phyloP scores from a whole-genome alignment of 35 echinoderm and acorn worm species.

The Antedon bifida region DNA sequence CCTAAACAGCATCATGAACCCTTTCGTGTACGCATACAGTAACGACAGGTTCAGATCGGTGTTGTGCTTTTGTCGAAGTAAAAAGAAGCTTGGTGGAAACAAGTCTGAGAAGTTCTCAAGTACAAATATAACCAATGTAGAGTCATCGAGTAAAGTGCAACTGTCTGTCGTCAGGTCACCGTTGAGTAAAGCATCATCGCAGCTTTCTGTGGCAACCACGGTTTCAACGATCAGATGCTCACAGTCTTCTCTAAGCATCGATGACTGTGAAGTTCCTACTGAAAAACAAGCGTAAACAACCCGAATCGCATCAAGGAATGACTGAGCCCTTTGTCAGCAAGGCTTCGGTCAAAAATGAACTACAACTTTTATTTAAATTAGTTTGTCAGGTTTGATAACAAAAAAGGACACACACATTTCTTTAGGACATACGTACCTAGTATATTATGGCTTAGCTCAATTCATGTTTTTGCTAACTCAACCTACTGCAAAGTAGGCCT shows the following conservation, averaged over 20 bases:
- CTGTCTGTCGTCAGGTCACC: not conserved
- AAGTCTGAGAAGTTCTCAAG: not conserved
- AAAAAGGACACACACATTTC: too few species aligned
- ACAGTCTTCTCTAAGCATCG: not conserved
- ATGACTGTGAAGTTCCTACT: not conserved
- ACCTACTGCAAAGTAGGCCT: too few species aligned
- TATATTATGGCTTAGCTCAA: too few species aligned
- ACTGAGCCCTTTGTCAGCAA: too few species aligned
- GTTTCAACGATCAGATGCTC: not conserved
- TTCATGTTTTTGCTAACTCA: too few species aligned
- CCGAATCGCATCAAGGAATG: too few species aligned
- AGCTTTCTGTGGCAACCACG: not conserved
- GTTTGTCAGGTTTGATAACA: too few species aligned
- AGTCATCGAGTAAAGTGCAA: not conserved
- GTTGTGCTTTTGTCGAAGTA: not conserved
- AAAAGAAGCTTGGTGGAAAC: not conserved
- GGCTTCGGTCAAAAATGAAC: too few species aligned
- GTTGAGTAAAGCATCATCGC: not conserved
- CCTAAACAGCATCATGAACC: not conserved
- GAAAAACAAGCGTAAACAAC: too few species aligned
- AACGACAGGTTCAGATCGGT: not conserved
- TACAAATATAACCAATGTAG: not conserved
- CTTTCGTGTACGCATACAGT: not conserved
- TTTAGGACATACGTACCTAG: too few species aligned
- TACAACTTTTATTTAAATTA: too few species aligned